A percentile compares a stretch with the other conserved stretches of the same genome.
phyloP scores from a whole-genome alignment of 2,113 vertebrate species.

The Tetrao urogallus region DNA sequence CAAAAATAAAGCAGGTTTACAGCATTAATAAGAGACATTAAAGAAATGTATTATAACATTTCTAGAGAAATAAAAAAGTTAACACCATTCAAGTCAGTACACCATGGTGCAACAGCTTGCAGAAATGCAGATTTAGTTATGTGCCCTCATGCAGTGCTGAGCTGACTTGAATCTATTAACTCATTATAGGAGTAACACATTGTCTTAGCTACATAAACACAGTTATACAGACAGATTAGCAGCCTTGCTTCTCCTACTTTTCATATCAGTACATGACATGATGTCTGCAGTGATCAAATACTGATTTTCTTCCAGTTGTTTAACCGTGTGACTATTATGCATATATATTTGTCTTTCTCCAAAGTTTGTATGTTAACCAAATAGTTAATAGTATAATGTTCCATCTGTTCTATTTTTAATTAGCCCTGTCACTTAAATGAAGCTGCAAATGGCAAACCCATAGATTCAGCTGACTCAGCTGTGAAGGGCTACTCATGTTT shows the following conservation, averaged over 20 bases:
- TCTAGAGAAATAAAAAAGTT: neutral
- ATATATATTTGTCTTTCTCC: neutral
- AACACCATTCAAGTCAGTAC: neutral
- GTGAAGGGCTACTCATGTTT: neutral
- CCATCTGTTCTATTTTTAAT: conserved; percentile 35
- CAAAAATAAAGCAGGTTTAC: neutral
- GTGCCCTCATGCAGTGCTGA: neutral
- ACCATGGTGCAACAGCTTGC: neutral
- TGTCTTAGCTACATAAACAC: neutral
- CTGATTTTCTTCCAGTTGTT: neutral
- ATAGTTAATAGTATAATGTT: neutral
- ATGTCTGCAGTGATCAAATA: neutral
- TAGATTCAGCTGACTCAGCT: neutral
- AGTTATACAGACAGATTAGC: neutral
- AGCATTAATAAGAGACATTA: neutral
- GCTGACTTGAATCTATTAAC: neutral
- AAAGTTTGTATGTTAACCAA: neutral
- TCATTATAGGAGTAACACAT: neutral
- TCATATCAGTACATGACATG: neutral
- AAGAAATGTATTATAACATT: neutral
- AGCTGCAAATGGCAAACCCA: conserved; percentile 10
- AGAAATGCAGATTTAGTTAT: neutral
- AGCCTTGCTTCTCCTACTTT: neutral
- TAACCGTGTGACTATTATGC: neutral
- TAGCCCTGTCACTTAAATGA: neutral